Evolutionary conservation across 30 jellyfish, hydroid and myxozoan genomes (phyloP).

Genomic region (Cassiopea andromeda): DNA sequence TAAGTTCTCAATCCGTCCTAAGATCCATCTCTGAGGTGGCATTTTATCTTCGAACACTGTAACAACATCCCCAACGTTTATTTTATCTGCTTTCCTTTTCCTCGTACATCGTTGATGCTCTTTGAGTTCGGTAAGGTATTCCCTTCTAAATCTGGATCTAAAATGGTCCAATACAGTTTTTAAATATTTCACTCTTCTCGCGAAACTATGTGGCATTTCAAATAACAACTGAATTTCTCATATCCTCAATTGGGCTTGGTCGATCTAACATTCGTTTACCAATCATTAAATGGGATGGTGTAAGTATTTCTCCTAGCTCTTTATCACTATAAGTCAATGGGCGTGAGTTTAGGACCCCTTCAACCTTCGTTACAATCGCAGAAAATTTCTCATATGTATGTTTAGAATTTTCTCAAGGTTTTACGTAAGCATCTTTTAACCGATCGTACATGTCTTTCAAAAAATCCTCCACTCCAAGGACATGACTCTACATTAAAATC

Average conservation of each 20-base stretch:
- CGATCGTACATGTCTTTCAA: background rate
- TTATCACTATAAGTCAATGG: background rate
- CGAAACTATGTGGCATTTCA: background rate
- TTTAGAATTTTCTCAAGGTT: background rate
- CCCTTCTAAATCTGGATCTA: background rate
- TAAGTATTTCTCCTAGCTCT: background rate
- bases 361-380: background rate
- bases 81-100: background rate
- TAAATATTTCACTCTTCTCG: background rate
- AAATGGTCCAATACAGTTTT: background rate
- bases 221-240: background rate
- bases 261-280: background rate
- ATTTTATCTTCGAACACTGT: background rate
- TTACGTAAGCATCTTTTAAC: background rate
- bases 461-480: background rate
- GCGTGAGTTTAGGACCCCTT: background rate
- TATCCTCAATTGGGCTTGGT: background rate
- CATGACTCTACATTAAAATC: background rate
- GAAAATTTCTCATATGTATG: background rate
- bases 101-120: background rate
- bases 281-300: background rate
- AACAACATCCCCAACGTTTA: background rate
- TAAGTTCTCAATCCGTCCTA: conserved; percentile 17
- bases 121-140: background rate
- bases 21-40: conserved; percentile 9